Base-by-base conservation (phyloP, 2,797 vertebrate genomes). In the Coranthus polyacanthus region DNA sequence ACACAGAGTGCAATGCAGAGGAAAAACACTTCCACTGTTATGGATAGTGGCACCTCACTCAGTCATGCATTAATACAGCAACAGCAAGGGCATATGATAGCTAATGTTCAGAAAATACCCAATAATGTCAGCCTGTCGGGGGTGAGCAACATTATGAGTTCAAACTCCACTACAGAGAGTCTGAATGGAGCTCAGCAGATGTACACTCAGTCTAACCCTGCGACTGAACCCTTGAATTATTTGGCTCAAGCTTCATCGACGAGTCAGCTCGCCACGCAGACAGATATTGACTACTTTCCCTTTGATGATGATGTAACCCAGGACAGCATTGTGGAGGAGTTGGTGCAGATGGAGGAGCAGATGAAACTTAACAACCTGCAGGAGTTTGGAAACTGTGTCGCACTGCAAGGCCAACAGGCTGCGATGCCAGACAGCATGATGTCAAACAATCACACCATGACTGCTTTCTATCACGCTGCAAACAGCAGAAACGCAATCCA, bases 291-390 rank as follows among this genome's bases (percentile, higher is more conserved):
- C 84, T 99, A 94, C 90, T 99, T 98, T 59, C 90, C 95, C 6
- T 98, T 99, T 76, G 93, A 99, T 44, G 98, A 99, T 0, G 98
- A 99, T 50, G 95, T 99, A 58, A 99, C 98, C 45, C 98, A 99
- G 84, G 98, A 99, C 82, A 99, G 98, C 91, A 99, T 99, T 43
- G 98, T 99, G 74, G 98, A 99, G 88, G 98, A 99, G 84, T 91
- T 99, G 78, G 98, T 99, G 75, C 96, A 98, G 83, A 98, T 99
- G 98, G 98, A 99, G 75, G 97, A 99, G 88, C 98, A 99, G 75
- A 99, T 99, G 96, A 97, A 98, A 26, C 91, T 97, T 64, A 96
- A 90, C 72, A 95, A 86, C 60, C 91, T 96, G 56, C 96, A 96
- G 85, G 77, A 92, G 63, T 96, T 96, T 0, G 68, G 93, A 16